Evolutionary conservation across 2,113 vertebrate species (phyloP).

Genomic region (Chamaetylas fuelleborni): DNA sequence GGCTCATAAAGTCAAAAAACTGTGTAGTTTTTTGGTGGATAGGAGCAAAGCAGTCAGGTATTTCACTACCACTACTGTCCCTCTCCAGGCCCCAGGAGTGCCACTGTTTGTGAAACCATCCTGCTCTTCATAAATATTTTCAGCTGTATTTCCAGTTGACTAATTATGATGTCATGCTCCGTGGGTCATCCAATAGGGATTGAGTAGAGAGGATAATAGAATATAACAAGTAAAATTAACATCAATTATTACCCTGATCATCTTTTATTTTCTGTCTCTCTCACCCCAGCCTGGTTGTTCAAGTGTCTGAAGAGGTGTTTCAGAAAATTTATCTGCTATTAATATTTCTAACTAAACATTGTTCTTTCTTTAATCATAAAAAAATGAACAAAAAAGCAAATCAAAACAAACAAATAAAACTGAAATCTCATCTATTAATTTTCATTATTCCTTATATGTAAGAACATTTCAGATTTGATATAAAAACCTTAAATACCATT

Average conservation of each 20-base stretch:
- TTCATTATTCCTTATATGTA: background rate
- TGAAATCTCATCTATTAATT: background rate
- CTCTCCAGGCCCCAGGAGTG: background rate
- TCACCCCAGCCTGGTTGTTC: background rate
- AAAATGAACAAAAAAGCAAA: background rate
- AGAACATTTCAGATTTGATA: background rate
- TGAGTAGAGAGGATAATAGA: background rate
- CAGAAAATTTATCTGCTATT: background rate
- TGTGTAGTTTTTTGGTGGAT: accelerated
- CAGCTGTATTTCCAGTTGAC: background rate
- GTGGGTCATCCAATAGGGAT: background rate
- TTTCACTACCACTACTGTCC: background rate
- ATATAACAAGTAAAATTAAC: background rate
- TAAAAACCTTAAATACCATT: background rate
- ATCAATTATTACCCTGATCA: background rate
- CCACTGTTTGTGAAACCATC: accelerated
- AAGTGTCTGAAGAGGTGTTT: background rate
- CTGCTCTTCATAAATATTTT: background rate
- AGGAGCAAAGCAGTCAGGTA: background rate
- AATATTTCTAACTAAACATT: background rate
- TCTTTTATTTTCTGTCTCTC: background rate
- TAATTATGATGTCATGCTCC: background rate
- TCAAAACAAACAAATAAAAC: background rate
- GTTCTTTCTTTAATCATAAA: background rate
- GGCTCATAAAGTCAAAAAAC: background rate